phyloP scores from a whole-genome alignment of 2,888 invertebrate genomes.

The Epistrophe eligans region DNA sequence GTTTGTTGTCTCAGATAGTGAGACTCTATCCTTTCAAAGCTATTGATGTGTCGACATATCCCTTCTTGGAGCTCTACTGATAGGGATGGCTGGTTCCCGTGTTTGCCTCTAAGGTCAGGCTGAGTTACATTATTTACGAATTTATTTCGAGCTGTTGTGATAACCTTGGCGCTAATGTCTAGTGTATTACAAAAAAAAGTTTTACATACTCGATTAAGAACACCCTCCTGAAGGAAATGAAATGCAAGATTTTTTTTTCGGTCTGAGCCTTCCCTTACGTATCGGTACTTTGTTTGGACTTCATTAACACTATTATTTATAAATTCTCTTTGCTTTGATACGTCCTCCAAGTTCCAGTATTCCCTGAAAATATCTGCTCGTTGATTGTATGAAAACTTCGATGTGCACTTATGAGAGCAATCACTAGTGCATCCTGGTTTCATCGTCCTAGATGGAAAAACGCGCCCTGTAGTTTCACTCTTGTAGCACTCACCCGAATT shows the following conservation, averaged over 20 bases:
- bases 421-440: constrained; percentile 4
- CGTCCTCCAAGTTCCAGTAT: constrained; percentile 34
- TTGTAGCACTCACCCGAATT: constrained; percentile 28
- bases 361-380: constrained; percentile 9
- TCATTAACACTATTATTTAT: constrained; percentile 31
- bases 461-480: constrained; percentile 9
- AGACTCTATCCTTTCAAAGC: constrained; percentile 15
- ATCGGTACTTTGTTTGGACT: constrained; percentile 21
- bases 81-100: constrained; percentile 20
- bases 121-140: constrained; percentile 15
- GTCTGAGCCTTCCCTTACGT: constrained; percentile 12
- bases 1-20: constrained; percentile 13
- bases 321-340: constrained; percentile 16
- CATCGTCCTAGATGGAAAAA: constrained; percentile 8
- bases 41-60: constrained; percentile 21
- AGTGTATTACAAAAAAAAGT: constrained; percentile 18
- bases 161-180: constrained; percentile 27
- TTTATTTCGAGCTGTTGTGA: constrained; percentile 18
- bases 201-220: constrained; percentile 20
- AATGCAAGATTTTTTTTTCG: constrained; percentile 12
- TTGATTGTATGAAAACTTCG: constrained; percentile 1
- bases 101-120: constrained; percentile 35
- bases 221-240: constrained; percentile 25
- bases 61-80: constrained; percentile 28
- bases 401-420: constrained; percentile 5